Conservation (phyloP, 2,113 vertebrate genomes). For the Oryzias woworae region DNA sequence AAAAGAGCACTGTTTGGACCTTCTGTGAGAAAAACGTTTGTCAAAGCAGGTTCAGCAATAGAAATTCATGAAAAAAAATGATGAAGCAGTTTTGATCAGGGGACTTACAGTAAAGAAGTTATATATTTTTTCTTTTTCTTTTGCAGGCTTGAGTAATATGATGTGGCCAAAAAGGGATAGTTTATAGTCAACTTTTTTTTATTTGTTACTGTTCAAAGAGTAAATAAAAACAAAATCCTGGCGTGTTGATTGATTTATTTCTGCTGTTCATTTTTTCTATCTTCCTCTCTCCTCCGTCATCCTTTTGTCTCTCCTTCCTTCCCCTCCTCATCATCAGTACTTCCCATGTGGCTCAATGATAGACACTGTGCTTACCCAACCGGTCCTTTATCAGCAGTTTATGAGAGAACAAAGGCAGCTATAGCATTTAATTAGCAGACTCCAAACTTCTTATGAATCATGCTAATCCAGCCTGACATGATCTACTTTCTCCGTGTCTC, state of each 20-base stretch:
- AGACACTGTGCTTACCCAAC: slow-evolving; percentile 4
- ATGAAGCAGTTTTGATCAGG: no score
- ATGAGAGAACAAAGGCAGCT: slow-evolving; percentile 40
- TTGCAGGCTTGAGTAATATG: no score
- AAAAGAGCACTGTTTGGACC: background rate
- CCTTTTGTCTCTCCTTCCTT: background rate
- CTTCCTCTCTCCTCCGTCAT: background rate
- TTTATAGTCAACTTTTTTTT: no score
- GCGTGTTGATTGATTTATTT: background rate
- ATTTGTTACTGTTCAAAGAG: no score
- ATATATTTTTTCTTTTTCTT: no score
- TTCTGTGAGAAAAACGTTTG: background rate
- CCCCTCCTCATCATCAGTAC: background rate
- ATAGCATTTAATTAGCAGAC: slow-evolving; percentile 57
- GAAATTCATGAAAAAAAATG: no score
- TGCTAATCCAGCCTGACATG: slow-evolving; percentile 61
- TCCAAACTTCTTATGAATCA: slow-evolving; percentile 57
- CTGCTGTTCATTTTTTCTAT: background rate
- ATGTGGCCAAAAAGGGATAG: no score
- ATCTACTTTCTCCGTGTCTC: slow-evolving; percentile 63
- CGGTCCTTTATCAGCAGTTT: slow-evolving; percentile 30
- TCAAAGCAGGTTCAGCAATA: no score
- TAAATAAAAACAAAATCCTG: no score
- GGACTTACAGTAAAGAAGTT: no score
- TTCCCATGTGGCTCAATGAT: slow-evolving; percentile 27